Conservation (phyloP, 2,797 vertebrate species). For the Macrochelys suwanniensis region DNA sequence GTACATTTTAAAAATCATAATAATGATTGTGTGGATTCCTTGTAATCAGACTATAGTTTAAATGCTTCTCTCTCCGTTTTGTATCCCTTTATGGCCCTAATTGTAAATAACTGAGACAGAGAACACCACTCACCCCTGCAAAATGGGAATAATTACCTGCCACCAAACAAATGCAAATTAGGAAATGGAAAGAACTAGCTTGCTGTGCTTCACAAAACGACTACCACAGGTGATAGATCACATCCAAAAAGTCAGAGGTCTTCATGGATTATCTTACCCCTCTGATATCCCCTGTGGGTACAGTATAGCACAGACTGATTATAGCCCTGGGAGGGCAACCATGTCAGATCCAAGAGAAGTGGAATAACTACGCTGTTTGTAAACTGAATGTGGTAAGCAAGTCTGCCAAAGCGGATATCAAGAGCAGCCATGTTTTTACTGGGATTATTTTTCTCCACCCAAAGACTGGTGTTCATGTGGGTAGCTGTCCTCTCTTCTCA, state of each 20-base stretch:
- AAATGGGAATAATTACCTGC: slow-evolving; percentile 62
- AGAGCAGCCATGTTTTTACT: not conserved
- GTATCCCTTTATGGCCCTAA: slow-evolving; percentile 37
- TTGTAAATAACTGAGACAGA: slow-evolving; percentile 53
- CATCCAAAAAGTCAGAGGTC: slow-evolving; percentile 21
- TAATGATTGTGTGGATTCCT: slow-evolving; percentile 61
- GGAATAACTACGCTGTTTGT: not conserved
- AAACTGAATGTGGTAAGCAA: not conserved
- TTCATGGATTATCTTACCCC: slow-evolving; percentile 49
- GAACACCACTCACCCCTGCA: slow-evolving; percentile 21
- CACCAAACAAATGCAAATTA: slow-evolving; percentile 59
- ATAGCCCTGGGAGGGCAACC: slow-evolving; percentile 31
- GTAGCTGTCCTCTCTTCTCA: slow-evolving; percentile 21
- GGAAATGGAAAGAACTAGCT: slow-evolving; percentile 50
- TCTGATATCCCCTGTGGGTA: slow-evolving; percentile 35
- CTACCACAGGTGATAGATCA: slow-evolving; percentile 44
- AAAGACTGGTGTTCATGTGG: not conserved
- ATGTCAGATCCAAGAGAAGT: slow-evolving; percentile 52
- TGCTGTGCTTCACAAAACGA: slow-evolving; percentile 48
- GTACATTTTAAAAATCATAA: slow-evolving; percentile 53
- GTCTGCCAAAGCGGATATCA: not conserved
- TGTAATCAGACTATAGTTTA: slow-evolving; percentile 68
- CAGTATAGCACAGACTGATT: not conserved
- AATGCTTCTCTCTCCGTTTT: slow-evolving; percentile 65
- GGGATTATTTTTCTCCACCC: not conserved